Evolutionary conservation across 1,140 invertebrate species (phyloP), one percentile per base, ranked within the genome.

Genomic region (Helicoverpa armigera): DNA sequence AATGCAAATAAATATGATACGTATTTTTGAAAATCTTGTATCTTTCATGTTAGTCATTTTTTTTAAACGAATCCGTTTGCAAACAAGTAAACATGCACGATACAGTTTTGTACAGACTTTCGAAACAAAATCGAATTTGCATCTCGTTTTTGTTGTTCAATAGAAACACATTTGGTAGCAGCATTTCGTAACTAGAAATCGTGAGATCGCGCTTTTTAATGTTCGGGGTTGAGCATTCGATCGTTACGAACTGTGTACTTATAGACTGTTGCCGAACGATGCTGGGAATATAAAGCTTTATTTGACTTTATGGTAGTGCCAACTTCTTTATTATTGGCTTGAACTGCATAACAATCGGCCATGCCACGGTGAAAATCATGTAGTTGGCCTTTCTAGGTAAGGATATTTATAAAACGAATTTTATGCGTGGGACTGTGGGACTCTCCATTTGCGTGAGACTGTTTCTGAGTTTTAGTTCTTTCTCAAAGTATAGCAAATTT

Each of bases 181-280:
- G 56, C 35, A 50, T 67, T 67, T 67, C 63, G 35, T 12, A 67
- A 67, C 35, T 67, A 67, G 35, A 67, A 67, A 67, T 67, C 63
- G 63, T 67, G 63, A 67, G 63, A 67, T 67, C 35, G 14, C 35
- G 43, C 63, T 67, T n/a, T 48, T 67, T 67, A 67, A 67, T 67
- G 63, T 67, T 67, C 16, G 63, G 63, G 63, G 63, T 67, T 67
- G 63, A 50, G 35, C 35, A 67, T 67, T 67, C 35, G 63, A 48
- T 67, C 35, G 63, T 50, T 67, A 67, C 63, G 7, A 43, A 4
- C 43, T n/a, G 35, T 23, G 23, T 61, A 61, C 11, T 61, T 67
- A 67, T n/a, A 67, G 63, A 48, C 35, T 18, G 63, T 60, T 10
- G 56, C 14, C 14, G 3, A 16, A 48, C 63, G 48, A 56, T 5